Conservation (phyloP, 1,140 invertebrate species). For the Lycorma delicatula region DNA sequence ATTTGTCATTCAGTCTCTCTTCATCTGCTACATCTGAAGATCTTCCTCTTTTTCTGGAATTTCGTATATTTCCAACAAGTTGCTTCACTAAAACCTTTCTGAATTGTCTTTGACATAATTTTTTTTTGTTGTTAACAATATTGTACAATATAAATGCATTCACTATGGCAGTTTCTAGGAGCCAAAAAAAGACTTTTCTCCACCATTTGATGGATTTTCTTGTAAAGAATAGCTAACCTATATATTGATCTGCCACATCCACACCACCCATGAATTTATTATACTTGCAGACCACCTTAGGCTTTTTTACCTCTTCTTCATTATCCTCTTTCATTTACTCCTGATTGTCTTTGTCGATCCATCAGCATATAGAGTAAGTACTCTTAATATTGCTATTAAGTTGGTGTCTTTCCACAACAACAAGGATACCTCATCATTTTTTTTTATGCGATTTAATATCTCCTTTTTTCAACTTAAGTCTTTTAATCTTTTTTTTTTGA, state of each 20-base stretch:
- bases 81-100: background rate
- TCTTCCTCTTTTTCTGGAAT: background rate
- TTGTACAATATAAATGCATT: slow-evolving; percentile 3
- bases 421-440: too few species aligned
- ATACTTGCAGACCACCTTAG: slow-evolving; percentile 1
- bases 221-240: background rate
- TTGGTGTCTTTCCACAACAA: too few species aligned
- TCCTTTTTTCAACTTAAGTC: too few species aligned
- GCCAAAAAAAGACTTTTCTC: too few species aligned
- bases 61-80: background rate
- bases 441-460: too few species aligned
- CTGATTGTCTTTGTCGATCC: too few species aligned
- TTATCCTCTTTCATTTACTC: slow-evolving; percentile 5
- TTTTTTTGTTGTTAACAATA: background rate
- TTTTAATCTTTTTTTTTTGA: too few species aligned
- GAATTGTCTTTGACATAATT: background rate
- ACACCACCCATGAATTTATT: slow-evolving; percentile 7
- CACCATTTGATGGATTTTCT: slow-evolving; percentile 10
- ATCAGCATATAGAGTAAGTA: too few species aligned
- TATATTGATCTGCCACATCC: slow-evolving; percentile 7
- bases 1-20: background rate
- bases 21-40: background rate
- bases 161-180: too few species aligned
- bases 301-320: slow-evolving; percentile 8
- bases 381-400: too few species aligned